Evolutionary conservation across 2,888 invertebrate species (phyloP).

Genomic region (Drosophila suboccidentalis): DNA sequence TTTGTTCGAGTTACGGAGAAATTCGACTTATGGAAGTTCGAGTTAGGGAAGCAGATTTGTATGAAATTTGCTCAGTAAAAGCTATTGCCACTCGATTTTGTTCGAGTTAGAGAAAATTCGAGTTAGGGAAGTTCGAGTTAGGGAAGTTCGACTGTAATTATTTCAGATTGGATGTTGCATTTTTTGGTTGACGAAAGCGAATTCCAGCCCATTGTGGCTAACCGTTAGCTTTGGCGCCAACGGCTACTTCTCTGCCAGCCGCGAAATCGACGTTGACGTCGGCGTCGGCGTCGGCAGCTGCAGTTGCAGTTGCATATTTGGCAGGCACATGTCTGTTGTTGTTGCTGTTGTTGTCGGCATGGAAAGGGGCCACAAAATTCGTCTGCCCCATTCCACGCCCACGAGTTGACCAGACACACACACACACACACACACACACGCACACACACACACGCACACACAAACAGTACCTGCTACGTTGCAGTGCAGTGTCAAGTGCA

Average conservation of each 20-base stretch:
- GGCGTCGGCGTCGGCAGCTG: conserved; percentile 20
- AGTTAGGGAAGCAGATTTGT: no score
- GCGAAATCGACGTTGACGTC: conserved; percentile 1
- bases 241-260: conserved; percentile 7
- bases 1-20: no score
- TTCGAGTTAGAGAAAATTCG: no score
- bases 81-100: no score
- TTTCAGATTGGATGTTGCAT: background rate
- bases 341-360: conserved; percentile 15
- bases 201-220: conserved; percentile 11
- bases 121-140: no score
- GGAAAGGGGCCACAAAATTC: conserved; percentile 53
- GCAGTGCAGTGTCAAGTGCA: conserved; percentile 63
- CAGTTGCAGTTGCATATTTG: conserved; percentile 41
- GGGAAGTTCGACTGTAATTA: no score
- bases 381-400: conserved; percentile 63
- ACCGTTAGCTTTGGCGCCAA: conserved; percentile 6
- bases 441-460: conserved; percentile 9
- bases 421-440: conserved; percentile 3
- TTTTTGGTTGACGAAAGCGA: background rate
- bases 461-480: conserved; percentile 7
- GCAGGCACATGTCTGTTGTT: conserved; percentile 33
- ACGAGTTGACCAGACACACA: conserved; percentile 28
- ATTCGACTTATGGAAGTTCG: no score
- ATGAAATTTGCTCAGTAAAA: no score